phyloP scores from a whole-genome alignment of 2,888 invertebrate genomes.

The Trypoxylon attenuatum region DNA sequence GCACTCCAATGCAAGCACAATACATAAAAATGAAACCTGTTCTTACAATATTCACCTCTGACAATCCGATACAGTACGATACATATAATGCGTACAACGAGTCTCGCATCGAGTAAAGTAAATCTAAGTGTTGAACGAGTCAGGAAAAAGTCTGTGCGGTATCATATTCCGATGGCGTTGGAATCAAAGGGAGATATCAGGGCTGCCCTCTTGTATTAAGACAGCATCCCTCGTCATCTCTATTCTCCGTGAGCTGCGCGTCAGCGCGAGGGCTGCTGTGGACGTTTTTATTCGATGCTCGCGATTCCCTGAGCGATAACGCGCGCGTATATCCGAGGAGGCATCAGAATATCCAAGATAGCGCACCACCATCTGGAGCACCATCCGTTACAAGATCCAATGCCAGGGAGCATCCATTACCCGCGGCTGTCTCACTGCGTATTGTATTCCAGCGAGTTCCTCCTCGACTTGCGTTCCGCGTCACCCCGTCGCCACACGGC shows the following conservation, averaged over 20 bases:
- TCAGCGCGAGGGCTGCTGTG: constrained; percentile 16
- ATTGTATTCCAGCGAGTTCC: constrained; percentile 53
- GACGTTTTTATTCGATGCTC: constrained; percentile 51
- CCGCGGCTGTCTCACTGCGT: constrained; percentile 37
- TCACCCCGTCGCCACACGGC: constrained; percentile 46
- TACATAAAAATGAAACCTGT: too few relatives aligned
- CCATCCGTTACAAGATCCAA: constrained; percentile 53
- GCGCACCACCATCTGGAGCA: constrained; percentile 54
- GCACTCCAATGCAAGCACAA: too few relatives aligned
- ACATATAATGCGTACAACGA: too few relatives aligned
- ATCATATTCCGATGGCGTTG: not conserved
- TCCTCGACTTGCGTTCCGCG: constrained; percentile 31
- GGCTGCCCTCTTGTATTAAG: constrained; percentile 32
- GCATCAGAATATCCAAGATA: constrained; percentile 47
- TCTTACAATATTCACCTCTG: too few relatives aligned
- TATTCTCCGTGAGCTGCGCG: constrained; percentile 29
- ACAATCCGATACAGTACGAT: too few relatives aligned
- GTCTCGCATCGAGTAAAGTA: too few relatives aligned
- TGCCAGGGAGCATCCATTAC: constrained; percentile 50
- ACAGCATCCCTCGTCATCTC: constrained; percentile 44
- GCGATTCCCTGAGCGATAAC: constrained; percentile 48
- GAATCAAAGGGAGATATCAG: not conserved
- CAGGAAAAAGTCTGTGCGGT: too few relatives aligned
- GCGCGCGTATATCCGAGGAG: constrained; percentile 50
- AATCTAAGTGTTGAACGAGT: too few relatives aligned